Evolutionary conservation across 1,140 invertebrate genomes (phyloP).

Genomic region (Oncopeltus fasciatus): DNA sequence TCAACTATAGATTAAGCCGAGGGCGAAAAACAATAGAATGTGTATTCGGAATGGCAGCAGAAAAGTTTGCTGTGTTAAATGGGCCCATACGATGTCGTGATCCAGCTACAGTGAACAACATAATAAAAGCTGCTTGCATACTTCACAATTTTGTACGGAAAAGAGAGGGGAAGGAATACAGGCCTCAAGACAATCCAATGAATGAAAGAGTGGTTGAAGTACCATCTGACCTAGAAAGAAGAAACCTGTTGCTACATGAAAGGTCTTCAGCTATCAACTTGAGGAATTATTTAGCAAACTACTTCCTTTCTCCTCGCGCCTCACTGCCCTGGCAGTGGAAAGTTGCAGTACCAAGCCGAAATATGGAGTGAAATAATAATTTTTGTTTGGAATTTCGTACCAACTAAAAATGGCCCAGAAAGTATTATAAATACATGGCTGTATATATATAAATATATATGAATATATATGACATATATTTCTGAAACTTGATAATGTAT

Average conservation of each 20-base stretch:
- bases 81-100: not conserved
- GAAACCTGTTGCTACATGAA: constrained; percentile 11
- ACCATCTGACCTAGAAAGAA: not conserved
- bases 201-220: not conserved
- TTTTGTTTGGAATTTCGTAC: too few relatives aligned
- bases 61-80: not conserved
- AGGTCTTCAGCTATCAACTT: not conserved
- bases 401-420: too few relatives aligned
- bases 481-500: too few relatives aligned
- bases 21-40: constrained; percentile 31
- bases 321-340: not conserved
- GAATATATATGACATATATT: too few relatives aligned
- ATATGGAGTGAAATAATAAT: too few relatives aligned
- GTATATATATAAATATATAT: too few relatives aligned
- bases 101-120: not conserved
- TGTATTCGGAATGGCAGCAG: constrained; percentile 29
- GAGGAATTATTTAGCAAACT: not conserved
- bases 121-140: not conserved
- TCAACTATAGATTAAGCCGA: constrained; percentile 30
- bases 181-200: not conserved
- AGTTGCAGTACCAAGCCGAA: too few relatives aligned
- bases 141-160: not conserved
- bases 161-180: not conserved
- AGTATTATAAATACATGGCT: too few relatives aligned
- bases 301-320: not conserved